Conservation (phyloP, 2,888 invertebrate genomes). For the Podabrus alpinus region DNA sequence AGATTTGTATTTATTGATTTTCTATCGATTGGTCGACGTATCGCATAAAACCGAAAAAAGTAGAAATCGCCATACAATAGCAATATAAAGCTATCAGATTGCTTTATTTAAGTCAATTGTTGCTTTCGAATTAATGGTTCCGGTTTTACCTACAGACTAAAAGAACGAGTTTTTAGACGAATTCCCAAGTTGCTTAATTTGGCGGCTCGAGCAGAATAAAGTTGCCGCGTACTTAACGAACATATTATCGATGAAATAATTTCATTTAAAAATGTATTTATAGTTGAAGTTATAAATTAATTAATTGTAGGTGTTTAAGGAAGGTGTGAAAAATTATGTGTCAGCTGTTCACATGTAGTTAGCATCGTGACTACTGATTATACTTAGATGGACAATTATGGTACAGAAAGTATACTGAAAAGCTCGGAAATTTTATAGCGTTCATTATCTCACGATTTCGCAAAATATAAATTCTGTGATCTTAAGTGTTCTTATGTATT, state of each 20-base stretch:
- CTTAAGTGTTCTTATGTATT: neutral
- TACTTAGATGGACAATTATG: conserved; percentile 6
- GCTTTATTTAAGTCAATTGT: conserved; percentile 11
- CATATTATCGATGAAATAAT: neutral
- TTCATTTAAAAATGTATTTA: neutral
- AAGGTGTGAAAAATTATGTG: conserved; percentile 1
- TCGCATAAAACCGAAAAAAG: conserved; percentile 13
- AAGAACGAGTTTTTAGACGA: neutral
- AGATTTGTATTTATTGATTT: conserved; percentile 27
- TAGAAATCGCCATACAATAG: conserved; percentile 21
- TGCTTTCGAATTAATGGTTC: neutral
- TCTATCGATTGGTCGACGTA: conserved; percentile 20
- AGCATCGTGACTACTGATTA: conserved; percentile 13
- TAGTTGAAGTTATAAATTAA: neutral
- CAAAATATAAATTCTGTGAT: neutral
- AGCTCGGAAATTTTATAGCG: neutral
- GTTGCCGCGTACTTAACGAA: neutral
- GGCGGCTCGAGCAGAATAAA: neutral
- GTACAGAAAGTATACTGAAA: neutral
- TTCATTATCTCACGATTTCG: neutral
- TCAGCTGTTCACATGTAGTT: neutral
- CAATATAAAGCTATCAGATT: conserved; percentile 25
- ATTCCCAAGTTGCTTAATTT: neutral
- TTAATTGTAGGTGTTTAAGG: neutral
- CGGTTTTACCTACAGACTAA: neutral